Evolutionary conservation across 2,888 invertebrate species (phyloP), one percentile per base, ranked within the genome.

Genomic region (Agriopis aurantiaria): DNA sequence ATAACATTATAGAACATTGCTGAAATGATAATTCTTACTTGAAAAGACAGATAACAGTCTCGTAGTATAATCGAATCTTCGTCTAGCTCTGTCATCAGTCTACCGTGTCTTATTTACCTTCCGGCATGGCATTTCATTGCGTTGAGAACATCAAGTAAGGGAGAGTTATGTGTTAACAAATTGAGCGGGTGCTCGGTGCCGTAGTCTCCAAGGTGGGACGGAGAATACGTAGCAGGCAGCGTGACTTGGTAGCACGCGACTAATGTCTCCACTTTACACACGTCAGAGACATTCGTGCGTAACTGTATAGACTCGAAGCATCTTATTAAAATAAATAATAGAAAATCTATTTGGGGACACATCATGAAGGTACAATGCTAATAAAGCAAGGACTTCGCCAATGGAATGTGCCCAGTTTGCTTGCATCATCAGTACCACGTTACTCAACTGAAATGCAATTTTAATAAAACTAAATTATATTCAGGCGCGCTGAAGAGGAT

Each of bases 261-360:
- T 87, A 87, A 90, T 89, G 68, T 78, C 77, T 79, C 80, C 83
- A 84, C 85, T 88, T 87, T 84, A 82, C 86, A 82, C 85, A 83
- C 82, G 83, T 85, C 86, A 84, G 85, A 84, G 77, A 76, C 82
- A 80, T 80, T 58, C 46, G 58, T 55, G 59, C 52, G 59, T 58
- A 52, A 65, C 68, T 33, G 33, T 33, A 23, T 23, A 23, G 17
- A 23, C 33, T 48, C 33, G 33, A 56, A 53, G 12, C 53, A 53
- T 40, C 56, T 10, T 17, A 17, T 43, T 17, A 10, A 5, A 43
- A 43, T 6, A 43, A 33, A 33, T 9, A 11, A 0, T 8, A 6
- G n/a, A 55, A 14, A n/a, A 17, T 0, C 40, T 14, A 41, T 41
- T 41, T 56, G 41, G n/a, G 9, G 41, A 14, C 41, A 41, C 5